Evolutionary conservation across 2,888 invertebrate species (phyloP).

Genomic region (Barypeithes pellucidus): DNA sequence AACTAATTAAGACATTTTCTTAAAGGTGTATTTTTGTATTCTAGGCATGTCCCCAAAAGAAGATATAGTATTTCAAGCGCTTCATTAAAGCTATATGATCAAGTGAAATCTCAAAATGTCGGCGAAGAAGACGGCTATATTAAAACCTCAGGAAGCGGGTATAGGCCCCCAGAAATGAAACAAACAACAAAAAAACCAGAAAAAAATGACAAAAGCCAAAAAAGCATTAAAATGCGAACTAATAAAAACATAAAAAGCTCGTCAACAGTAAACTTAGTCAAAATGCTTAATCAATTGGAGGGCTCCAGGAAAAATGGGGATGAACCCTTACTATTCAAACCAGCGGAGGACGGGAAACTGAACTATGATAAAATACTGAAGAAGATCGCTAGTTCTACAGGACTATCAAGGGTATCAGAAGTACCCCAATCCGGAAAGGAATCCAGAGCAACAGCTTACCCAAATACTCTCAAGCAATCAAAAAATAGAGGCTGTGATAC

Average conservation of each 20-base stretch:
- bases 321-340: constrained; percentile 38
- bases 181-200: background rate
- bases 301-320: constrained; percentile 3
- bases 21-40: constrained; percentile 6
- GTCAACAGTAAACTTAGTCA: constrained; percentile 15
- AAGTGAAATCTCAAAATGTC: constrained; percentile 28
- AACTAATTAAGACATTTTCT: too few relatives aligned
- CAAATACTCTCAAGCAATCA: background rate
- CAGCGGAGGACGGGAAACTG: constrained; percentile 18
- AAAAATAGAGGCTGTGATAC: constrained; percentile 2
- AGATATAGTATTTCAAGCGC: constrained; percentile 40
- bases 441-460: background rate
- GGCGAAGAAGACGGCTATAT: background rate
- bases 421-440: constrained; percentile 28
- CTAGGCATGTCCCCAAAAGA: constrained; percentile 34
- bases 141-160: background rate
- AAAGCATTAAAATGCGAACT: background rate
- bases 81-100: constrained; percentile 39
- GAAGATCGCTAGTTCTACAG: constrained; percentile 37
- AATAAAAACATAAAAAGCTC: constrained; percentile 14
- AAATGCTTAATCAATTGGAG: constrained; percentile 33
- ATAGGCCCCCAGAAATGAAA: background rate
- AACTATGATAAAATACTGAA: constrained; percentile 31
- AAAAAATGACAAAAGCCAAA: background rate
- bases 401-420: background rate